These are phyloP conservation scores for Dendrophyllia cribrosa DNA, from an alignment of 64 coral and sea anemone genomes.

Conservation along the genomic window DNA sequence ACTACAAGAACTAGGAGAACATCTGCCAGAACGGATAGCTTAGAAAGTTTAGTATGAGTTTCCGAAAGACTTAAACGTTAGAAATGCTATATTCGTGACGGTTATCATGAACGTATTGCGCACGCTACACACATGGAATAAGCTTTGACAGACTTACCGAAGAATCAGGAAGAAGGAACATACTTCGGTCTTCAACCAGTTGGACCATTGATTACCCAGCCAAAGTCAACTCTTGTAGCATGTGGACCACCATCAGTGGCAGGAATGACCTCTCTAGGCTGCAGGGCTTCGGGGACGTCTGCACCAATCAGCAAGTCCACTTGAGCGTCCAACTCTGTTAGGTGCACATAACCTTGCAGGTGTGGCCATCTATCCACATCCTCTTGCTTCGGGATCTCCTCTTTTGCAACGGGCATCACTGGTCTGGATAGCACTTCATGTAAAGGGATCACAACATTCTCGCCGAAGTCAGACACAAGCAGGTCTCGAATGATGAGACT, in stretches of 20 bases:
- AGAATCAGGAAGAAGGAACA: not conserved
- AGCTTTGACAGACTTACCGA: not conserved
- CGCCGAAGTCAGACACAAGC: too few species aligned
- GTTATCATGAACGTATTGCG: too few species aligned
- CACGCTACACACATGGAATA: not conserved
- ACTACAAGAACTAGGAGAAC: too few species aligned
- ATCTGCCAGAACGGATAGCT: too few species aligned
- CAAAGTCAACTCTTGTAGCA: constrained; percentile 35
- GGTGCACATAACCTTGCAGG: not conserved
- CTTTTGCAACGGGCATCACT: too few species aligned
- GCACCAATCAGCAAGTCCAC: constrained; percentile 59
- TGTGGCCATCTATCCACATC: not conserved
- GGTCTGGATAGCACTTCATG: too few species aligned
- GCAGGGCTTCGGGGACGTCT: constrained; percentile 50
- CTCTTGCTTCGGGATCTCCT: too few species aligned
- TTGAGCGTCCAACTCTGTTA: constrained; percentile 13
- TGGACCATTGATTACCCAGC: constrained; percentile 70
- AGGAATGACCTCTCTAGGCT: constrained; percentile 16
- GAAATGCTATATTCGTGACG: too few species aligned
- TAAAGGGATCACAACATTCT: too few species aligned
- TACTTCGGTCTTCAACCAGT: constrained; percentile 38
- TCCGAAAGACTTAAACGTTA: too few species aligned
- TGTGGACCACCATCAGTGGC: constrained; percentile 21
- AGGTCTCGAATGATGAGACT: too few species aligned
- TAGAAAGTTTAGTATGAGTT: too few species aligned